Conservation (phyloP, 2,797 vertebrate species). For the Cephalopachus bancanus region DNA sequence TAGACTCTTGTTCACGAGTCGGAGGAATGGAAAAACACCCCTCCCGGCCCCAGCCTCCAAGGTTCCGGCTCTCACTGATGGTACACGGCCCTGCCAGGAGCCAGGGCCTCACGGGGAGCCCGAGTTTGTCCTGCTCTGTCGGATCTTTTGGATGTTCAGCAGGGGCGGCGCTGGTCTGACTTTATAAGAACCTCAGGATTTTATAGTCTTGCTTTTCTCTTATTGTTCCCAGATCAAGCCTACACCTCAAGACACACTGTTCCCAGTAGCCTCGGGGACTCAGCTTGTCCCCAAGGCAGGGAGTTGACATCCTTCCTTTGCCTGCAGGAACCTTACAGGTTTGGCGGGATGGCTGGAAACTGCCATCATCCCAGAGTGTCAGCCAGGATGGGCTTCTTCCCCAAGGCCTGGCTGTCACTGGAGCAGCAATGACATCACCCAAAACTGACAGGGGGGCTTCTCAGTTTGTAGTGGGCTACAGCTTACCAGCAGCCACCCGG, state of each 20-base stretch:
- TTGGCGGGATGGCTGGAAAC: background rate
- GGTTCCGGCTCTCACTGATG: background rate
- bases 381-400: background rate
- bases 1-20: background rate
- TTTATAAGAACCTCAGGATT: constrained; percentile 35
- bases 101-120: background rate
- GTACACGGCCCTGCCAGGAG: background rate
- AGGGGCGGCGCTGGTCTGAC: background rate
- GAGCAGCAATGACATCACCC: background rate
- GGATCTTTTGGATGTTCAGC: background rate
- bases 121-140: background rate
- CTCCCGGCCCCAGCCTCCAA: background rate
- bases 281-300: background rate
- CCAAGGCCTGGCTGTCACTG: background rate
- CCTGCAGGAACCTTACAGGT: background rate
- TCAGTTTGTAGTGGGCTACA: background rate
- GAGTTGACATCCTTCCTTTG: background rate
- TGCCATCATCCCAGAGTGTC: background rate
- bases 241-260: constrained; percentile 47
- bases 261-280: background rate
- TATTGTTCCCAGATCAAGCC: constrained; percentile 37
- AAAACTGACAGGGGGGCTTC: background rate
- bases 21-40: background rate
- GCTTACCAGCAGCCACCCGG: background rate
- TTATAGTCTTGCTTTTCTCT: constrained; percentile 20